A percentile compares a stretch with the other conserved stretches of the same genome.
Evolutionary conservation across 2,888 invertebrate species (phyloP).

Genomic region (Pyralis farinalis): DNA sequence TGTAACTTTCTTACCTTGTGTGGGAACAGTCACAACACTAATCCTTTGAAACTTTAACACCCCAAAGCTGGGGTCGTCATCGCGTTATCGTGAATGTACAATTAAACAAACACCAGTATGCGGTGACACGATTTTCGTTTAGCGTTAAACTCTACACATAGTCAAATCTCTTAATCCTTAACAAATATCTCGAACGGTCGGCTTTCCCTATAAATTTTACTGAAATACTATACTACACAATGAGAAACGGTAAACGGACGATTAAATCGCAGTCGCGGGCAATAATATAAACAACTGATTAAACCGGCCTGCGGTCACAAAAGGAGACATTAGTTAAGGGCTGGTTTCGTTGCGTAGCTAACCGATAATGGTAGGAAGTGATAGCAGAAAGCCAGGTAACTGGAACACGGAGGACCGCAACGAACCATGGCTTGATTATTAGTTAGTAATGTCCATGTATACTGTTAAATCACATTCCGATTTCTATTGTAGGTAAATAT

Average conservation of each 20-base stretch:
- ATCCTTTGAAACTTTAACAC: constrained; percentile 42
- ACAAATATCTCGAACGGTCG: constrained; percentile 55
- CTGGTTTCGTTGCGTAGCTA: constrained; percentile 47
- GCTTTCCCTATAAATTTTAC: constrained; percentile 48
- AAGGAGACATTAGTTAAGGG: constrained; percentile 76
- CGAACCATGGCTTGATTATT: constrained; percentile 42
- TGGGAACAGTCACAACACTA: constrained; percentile 39
- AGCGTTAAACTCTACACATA: constrained; percentile 61
- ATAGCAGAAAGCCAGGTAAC: constrained; percentile 51
- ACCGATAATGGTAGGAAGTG: constrained; percentile 71
- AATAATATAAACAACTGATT: constrained; percentile 80
- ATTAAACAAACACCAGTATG: constrained; percentile 73
- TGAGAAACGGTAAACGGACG: constrained; percentile 71
- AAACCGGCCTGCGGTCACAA: constrained; percentile 69
- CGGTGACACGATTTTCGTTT: constrained; percentile 66
- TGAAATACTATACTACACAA: constrained; percentile 41
- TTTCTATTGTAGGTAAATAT: constrained; percentile 1
- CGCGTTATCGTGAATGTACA: constrained; percentile 70
- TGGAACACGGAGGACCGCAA: constrained; percentile 47
- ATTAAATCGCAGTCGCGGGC: constrained; percentile 68
- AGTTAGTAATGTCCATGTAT: constrained; percentile 19
- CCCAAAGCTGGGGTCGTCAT: constrained; percentile 41
- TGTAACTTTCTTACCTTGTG: constrained; percentile 33
- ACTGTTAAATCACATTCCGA: constrained; percentile 3
- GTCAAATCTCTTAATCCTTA: constrained; percentile 75